Evolutionary conservation across 2,888 invertebrate species (phyloP), one percentile per base, ranked within the genome.

Genomic region (Seira musarum): DNA sequence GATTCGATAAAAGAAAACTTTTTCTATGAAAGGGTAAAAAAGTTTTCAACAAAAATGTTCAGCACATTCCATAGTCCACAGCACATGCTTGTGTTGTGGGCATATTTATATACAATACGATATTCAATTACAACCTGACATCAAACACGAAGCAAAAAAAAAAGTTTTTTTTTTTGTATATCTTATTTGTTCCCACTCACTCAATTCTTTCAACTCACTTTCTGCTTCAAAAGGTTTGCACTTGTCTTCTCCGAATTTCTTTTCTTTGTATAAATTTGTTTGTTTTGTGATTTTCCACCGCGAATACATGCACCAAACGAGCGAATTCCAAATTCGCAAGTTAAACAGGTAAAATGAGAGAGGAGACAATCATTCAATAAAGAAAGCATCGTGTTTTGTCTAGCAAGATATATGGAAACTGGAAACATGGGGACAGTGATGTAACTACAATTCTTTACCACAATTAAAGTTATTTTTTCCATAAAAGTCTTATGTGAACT

Each of bases 71-170:
- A n/a, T 30, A 30, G 8, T 30, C 2, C 30, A 30, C 8, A n/a
- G n/a, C n/a, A 30, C 8, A 30, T 30, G 30, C 30, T 30, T 5
- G 3, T 30, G 30, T 30, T 30, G 3, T 8, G 30, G 2, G 30
- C 3, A 30, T 30, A 30, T 30, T 30, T 30, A 30, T 2, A 30
- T 30, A 30, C 30, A 53, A 2, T 30, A 60, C 22, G 60, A 60
- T 60, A 60, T 60, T 60, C 21, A 60, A 60, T 60, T 60, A 60
- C 60, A 10, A 5, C n/a, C 5, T 60, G 60, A 60, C 60, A 60
- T 21, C 22, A 21, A 60, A 60, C 60, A 60, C 10, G 60, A 21
- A 60, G 19, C 2, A 21, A 60, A 13, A 8, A n/a, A 49, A n/a
- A 49, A n/a, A n/a, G 15, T 8, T n/a, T 40, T 40, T 40, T 40